Conservation (phyloP, 2,113 vertebrate species). For the Plecturocebus donacophilus region DNA sequence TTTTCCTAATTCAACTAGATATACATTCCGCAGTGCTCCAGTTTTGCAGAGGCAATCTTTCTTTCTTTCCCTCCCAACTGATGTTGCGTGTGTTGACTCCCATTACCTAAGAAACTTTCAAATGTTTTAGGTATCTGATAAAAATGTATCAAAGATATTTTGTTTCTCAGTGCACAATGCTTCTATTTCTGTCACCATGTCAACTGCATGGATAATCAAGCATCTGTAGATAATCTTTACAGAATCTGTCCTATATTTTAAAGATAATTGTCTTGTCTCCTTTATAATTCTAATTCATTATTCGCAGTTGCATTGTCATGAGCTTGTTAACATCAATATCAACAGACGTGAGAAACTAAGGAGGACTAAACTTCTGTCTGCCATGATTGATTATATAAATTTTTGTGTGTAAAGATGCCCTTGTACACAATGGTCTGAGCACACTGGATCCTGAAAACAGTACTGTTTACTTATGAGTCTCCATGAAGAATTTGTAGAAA, state of each 20-base stretch:
- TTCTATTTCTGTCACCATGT: neutral
- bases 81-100: neutral
- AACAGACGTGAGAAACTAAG: neutral
- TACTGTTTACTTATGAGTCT: neutral
- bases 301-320: neutral
- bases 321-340: neutral
- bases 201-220: neutral
- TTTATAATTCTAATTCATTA: neutral
- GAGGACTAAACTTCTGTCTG: neutral
- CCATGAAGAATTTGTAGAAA: neutral
- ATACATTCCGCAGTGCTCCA: neutral
- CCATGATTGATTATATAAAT: neutral
- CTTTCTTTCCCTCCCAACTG: neutral
- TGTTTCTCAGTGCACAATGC: neutral
- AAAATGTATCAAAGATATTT: neutral
- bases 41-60: neutral
- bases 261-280: neutral
- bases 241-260: neutral
- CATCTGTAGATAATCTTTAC: neutral
- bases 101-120: neutral
- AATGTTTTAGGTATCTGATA: neutral
- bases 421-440: neutral
- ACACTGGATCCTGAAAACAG: neutral
- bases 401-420: neutral
- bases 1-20: neutral